A percentile compares a stretch with the other conserved stretches of the same genome.
These are phyloP conservation scores for Macrotrachela quadricornifera DNA, from an alignment of 1,140 invertebrate species.

Conservation along the genomic window DNA sequence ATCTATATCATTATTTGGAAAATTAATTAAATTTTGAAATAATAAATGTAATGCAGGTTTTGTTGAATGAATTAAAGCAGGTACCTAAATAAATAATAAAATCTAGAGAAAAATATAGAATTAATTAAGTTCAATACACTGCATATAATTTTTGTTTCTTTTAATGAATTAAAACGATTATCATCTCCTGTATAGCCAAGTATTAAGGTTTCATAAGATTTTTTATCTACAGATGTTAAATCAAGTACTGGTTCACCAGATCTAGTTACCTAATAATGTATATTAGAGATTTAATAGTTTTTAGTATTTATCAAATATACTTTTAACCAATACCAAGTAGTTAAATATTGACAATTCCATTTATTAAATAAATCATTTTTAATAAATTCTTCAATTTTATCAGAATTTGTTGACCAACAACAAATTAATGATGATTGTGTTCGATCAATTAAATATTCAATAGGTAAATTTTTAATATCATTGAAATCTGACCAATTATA, in stretches of 20 bases:
- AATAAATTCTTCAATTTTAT: constrained; percentile 44
- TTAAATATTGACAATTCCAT: constrained; percentile 48
- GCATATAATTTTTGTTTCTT: no score
- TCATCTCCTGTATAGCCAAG: constrained; percentile 29
- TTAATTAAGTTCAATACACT: no score
- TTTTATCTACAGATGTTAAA: constrained; percentile 49
- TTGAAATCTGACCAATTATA: constrained; percentile 17
- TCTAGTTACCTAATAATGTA: constrained; percentile 40
- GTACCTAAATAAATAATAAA: constrained; percentile 28
- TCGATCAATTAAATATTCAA: constrained; percentile 13
- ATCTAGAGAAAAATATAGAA: no score
- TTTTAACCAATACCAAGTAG: constrained; percentile 71
- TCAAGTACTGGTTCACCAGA: constrained; percentile 43
- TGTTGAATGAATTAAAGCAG: constrained; percentile 63
- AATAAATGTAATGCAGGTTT: constrained; percentile 51
- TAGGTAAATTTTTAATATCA: constrained; percentile 4
- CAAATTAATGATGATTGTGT: constrained; percentile 33
- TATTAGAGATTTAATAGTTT: no score
- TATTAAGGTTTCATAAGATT: constrained; percentile 59
- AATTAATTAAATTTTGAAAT: constrained; percentile 18
- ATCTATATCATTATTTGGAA: constrained; percentile 42
- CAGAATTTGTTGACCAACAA: constrained; percentile 68
- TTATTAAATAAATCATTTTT: constrained; percentile 46
- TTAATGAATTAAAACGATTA: no score
- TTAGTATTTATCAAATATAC: constrained; percentile 27